Evolutionary conservation across 2,888 invertebrate species (phyloP), one percentile per base, ranked within the genome.

Genomic region (Cheilosia soror): DNA sequence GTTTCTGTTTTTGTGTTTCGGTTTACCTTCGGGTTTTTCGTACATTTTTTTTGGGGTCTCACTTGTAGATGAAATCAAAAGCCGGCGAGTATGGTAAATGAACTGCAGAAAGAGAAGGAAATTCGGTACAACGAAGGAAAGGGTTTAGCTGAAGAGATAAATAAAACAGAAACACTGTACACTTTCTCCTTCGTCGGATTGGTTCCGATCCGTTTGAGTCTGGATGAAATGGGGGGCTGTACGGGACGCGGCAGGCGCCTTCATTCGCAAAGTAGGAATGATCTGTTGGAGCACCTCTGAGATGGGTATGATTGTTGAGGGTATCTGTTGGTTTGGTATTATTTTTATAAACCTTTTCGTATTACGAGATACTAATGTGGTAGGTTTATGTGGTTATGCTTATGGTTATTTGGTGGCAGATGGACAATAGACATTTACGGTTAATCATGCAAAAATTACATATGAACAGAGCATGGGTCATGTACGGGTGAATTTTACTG

Each of bases 11-110:
- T 60, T 80, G 42, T 66, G 73, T 44, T 65, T 65, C n/a, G 69
- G 72, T 57, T 57, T 81, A 85, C 85, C 85, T 85, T 85, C 85
- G 85, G 85, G 85, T 85, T 83, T 85, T 84, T 85, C 81, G 33
- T 47, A 42, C 20, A 44, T 58, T 57, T 62, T 78, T 84, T 80
- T 42, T 37, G 11, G 53, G 75, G 80, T 75, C 73, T 65, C 65
- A 58, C 1, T 62, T 55, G 66, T n/a, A n/a, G 55, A 65, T 44
- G 76, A 55, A 69, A 51, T 53, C 15, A 47, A 27, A 42, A 63
- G 58, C 75, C 81, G 75, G 77, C 49, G 37, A 37, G 27, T 5
- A n/a, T 11, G 6, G 31, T 29, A 11, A 37, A 40, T n/a, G n/a
- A 57, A 40, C 20, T 4, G 15, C 57, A 82, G 77, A 77, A 73